Percentiles rank a stretch among this genome's conserved stretches.
These are phyloP conservation scores for Calidris pugnax DNA, from an alignment of 2,113 vertebrate genomes.

Conservation along the genomic window DNA sequence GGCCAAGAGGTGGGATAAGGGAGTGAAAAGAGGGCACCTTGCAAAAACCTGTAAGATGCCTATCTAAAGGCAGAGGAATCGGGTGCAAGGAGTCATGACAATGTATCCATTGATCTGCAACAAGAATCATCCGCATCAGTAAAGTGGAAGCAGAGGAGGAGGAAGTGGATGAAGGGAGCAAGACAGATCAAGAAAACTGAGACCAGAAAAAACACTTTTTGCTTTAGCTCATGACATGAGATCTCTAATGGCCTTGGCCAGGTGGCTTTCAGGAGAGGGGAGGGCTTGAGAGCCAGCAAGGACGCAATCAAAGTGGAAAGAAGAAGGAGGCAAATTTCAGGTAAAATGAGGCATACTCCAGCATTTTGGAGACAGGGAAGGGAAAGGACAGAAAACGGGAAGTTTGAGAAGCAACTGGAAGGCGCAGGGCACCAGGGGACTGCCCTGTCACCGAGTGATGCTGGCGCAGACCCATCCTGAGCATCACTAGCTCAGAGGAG, in stretches of 20 bases:
- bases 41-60: not conserved
- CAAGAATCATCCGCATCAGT: not conserved
- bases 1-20: not conserved
- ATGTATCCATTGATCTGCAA: not conserved
- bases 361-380: not conserved
- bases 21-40: not conserved
- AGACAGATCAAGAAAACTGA: not conserved
- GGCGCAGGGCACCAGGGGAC: not conserved
- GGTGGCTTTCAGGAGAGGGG: not conserved
- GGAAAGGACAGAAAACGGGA: fast-evolving
- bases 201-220: not conserved
- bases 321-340: not conserved
- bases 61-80: not conserved
- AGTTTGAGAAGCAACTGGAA: not conserved
- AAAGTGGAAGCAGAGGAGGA: not conserved
- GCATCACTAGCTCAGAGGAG: fast-evolving
- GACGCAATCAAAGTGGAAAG: not conserved
- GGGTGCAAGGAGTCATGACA: not conserved
- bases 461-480: fast-evolving
- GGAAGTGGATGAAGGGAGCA: not conserved
- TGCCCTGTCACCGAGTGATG: not conserved
- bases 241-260: not conserved
- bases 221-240: not conserved
- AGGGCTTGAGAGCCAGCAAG: not conserved
- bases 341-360: not conserved